Evolutionary conservation across 2,888 invertebrate genomes (phyloP).

Genomic region (Neoitamus cyanurus): DNA sequence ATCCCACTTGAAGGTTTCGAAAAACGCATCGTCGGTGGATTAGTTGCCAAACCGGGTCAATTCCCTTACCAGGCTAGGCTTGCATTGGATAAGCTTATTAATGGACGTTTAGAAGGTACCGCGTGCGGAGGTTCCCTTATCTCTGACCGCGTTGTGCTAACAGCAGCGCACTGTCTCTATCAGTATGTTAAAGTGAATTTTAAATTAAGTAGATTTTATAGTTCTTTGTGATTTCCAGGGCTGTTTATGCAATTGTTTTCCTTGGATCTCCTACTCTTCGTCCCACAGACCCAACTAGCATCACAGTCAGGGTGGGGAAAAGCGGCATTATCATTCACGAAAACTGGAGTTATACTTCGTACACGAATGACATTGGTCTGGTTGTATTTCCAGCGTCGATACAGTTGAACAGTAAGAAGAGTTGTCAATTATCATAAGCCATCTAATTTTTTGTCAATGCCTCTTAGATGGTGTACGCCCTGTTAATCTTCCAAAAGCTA

Average conservation of each 20-base stretch:
- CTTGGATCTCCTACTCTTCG: conserved; percentile 18
- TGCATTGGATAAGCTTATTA: neutral
- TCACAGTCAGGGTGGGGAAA: conserved; percentile 14
- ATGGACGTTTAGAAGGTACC: neutral
- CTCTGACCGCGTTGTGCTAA: conserved; percentile 15
- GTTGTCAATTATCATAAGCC: neutral
- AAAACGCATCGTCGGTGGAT: conserved; percentile 48
- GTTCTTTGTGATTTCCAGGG: neutral
- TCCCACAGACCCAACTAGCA: neutral
- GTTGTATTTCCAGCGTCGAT: conserved; percentile 61
- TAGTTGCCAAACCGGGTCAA: conserved; percentile 46
- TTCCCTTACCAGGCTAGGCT: conserved; percentile 51
- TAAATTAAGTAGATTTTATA: neutral
- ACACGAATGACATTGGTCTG: conserved; percentile 63
- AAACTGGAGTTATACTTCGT: conserved; percentile 61
- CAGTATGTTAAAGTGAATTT: neutral
- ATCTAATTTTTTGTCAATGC: neutral
- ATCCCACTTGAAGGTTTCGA: neutral
- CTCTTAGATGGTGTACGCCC: neutral
- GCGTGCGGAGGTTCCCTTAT: conserved; percentile 47
- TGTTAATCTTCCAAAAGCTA: neutral
- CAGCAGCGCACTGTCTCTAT: conserved; percentile 44
- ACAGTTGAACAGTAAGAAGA: conserved; percentile 59
- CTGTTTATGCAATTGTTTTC: conserved; percentile 3
- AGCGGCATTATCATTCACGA: conserved; percentile 60